A percentile compares a stretch with the other conserved stretches of the same genome.
Conservation (phyloP, 2,113 vertebrate genomes). For the Odocoileus virginianus region DNA sequence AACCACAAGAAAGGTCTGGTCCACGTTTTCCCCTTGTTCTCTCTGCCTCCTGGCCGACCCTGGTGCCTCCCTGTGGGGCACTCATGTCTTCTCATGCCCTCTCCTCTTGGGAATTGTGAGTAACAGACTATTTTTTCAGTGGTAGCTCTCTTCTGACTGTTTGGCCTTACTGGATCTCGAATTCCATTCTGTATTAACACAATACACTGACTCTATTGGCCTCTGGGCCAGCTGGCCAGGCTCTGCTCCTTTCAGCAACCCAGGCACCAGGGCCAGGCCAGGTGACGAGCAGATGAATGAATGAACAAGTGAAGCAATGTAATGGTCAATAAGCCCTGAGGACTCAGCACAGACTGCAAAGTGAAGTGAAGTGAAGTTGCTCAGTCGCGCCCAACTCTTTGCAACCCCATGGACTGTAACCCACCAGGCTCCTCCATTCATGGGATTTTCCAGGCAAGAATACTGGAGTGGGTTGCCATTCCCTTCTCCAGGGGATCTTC, state of each 20-base stretch:
- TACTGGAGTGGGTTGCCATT: background rate
- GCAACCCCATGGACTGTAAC: background rate
- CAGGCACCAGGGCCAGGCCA: background rate
- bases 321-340: rapidly evolving
- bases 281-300: background rate
- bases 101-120: background rate
- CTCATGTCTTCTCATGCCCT: background rate
- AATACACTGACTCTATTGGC: too few relatives aligned
- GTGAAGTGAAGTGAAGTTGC: background rate
- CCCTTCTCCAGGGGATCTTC: background rate
- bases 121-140: background rate
- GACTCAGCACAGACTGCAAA: rapidly evolving
- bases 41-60: background rate
- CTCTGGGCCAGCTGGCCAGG: too few relatives aligned
- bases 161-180: background rate
- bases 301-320: rapidly evolving
- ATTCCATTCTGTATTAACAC: background rate
- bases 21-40: background rate
- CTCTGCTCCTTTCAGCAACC: background rate
- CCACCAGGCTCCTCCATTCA: background rate
- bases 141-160: background rate
- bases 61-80: background rate
- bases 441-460: background rate
- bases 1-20: rapidly evolving
- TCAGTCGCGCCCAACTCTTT: background rate